Conservation (phyloP, 2,113 vertebrate genomes). For the Hyaena hyaena region DNA sequence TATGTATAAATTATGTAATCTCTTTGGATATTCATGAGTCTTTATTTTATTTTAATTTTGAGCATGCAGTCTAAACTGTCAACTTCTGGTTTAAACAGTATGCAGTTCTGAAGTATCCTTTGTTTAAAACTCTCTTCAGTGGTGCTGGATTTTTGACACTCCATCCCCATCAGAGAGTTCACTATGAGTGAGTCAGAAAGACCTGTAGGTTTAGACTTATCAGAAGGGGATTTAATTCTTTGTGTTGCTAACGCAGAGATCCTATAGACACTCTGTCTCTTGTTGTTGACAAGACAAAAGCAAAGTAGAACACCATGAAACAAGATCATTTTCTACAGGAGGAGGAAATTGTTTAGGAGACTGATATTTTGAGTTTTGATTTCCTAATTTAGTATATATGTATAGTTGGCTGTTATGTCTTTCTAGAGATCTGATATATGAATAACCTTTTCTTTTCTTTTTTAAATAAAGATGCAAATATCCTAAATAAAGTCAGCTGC, state of each 20-base stretch:
- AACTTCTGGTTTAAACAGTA: background rate
- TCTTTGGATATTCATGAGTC: background rate
- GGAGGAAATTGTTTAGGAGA: background rate
- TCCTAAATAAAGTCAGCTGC: constrained; percentile 14
- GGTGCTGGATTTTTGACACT: background rate
- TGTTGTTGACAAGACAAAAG: background rate
- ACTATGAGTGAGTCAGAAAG: background rate
- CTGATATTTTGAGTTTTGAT: constrained; percentile 34
- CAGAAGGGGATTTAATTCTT: background rate
- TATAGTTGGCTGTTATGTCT: constrained; percentile 6
- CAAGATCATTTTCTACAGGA: background rate
- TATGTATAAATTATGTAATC: background rate
- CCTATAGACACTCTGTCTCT: background rate
- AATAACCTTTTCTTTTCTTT: background rate
- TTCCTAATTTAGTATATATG: background rate
- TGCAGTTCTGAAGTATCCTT: background rate
- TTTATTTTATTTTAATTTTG: background rate
- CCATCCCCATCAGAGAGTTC: fast-evolving
- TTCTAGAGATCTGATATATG: background rate
- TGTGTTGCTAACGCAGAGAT: background rate
- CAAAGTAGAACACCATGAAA: background rate
- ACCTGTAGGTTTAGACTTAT: background rate
- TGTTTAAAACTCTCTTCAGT: background rate
- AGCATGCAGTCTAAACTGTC: background rate
- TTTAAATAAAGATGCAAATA: constrained; percentile 15